These are phyloP conservation scores for Macroteleia sp. DNA, from an alignment of 2,888 invertebrate genomes.

Conservation along the genomic window DNA sequence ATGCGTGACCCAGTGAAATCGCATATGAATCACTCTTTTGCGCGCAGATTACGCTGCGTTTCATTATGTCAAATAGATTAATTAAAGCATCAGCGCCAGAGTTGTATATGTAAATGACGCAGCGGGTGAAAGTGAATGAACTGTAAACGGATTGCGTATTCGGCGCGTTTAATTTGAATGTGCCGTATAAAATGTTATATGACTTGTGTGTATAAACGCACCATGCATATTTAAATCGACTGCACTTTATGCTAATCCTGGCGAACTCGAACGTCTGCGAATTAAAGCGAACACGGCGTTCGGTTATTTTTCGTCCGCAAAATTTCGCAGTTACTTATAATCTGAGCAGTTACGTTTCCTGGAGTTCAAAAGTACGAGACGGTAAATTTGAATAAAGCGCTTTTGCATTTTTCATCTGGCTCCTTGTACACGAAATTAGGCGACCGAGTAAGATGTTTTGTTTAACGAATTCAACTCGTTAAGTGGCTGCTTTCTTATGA, in stretches of 20 bases:
- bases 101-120: slow-evolving; percentile 49
- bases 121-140: slow-evolving; percentile 49
- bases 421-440: not conserved
- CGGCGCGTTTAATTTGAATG: slow-evolving; percentile 48
- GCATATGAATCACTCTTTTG: slow-evolving; percentile 45
- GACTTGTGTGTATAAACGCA: slow-evolving; percentile 28
- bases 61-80: slow-evolving; percentile 52
- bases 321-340: slow-evolving; percentile 22
- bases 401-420: not conserved
- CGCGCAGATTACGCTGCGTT: slow-evolving; percentile 31
- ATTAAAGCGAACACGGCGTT: slow-evolving; percentile 17
- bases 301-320: slow-evolving; percentile 6
- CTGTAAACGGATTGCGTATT: slow-evolving; percentile 50
- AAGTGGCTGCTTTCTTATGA: slow-evolving; percentile 9
- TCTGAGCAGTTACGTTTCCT: slow-evolving; percentile 4
- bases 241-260: slow-evolving; percentile 35
- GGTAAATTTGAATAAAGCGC: slow-evolving; percentile 12
- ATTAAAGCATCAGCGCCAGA: slow-evolving; percentile 37
- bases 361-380: not conserved
- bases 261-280: slow-evolving; percentile 22
- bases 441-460: too few species aligned
- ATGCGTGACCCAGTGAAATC: slow-evolving; percentile 37
- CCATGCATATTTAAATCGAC: slow-evolving; percentile 39
- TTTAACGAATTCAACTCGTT: too few species aligned
- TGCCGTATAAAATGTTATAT: slow-evolving; percentile 35